phyloP scores from a whole-genome alignment of 2,888 invertebrate genomes.

The Myathropa florea region DNA sequence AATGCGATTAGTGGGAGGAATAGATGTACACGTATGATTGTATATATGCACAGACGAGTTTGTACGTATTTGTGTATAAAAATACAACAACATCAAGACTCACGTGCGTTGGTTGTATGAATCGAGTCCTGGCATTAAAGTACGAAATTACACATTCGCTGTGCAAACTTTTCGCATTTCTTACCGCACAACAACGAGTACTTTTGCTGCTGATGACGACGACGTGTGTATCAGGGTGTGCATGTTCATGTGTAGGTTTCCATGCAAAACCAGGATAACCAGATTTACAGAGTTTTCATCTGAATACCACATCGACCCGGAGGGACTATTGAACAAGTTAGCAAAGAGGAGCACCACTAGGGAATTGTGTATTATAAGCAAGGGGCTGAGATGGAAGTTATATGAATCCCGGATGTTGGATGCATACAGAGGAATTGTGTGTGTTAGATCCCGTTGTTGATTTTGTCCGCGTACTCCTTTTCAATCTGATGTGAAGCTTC shows the following conservation, averaged over 20 bases:
- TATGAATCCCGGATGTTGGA: slow-evolving; percentile 61
- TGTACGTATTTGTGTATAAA: background rate
- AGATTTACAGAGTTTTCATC: slow-evolving; percentile 69
- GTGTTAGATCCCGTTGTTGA: slow-evolving; percentile 52
- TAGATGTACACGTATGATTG: slow-evolving; percentile 9
- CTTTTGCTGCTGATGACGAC: slow-evolving; percentile 42
- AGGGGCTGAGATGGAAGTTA: background rate
- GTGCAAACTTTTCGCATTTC: slow-evolving; percentile 71
- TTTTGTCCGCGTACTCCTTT: slow-evolving; percentile 64
- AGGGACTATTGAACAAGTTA: slow-evolving; percentile 70
- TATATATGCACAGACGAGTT: slow-evolving; percentile 1
- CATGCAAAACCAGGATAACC: slow-evolving; percentile 70
- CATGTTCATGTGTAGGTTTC: slow-evolving; percentile 36
- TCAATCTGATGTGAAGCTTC: slow-evolving; percentile 54
- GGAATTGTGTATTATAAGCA: slow-evolving; percentile 27
- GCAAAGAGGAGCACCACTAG: slow-evolving; percentile 58
- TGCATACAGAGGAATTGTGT: slow-evolving; percentile 44
- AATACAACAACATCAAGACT: slow-evolving; percentile 41
- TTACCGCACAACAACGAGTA: slow-evolving; percentile 68
- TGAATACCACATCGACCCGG: slow-evolving; percentile 61
- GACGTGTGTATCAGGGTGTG: slow-evolving; percentile 50
- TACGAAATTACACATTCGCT: slow-evolving; percentile 69
- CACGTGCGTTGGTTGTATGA: slow-evolving; percentile 56
- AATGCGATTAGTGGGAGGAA: slow-evolving; percentile 69
- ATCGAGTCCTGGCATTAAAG: slow-evolving; percentile 49